Evolutionary conservation across 64 coral and sea anemone genomes (phyloP), one percentile per base, ranked within the genome.

Genomic region (Pocillopora verrucosa): DNA sequence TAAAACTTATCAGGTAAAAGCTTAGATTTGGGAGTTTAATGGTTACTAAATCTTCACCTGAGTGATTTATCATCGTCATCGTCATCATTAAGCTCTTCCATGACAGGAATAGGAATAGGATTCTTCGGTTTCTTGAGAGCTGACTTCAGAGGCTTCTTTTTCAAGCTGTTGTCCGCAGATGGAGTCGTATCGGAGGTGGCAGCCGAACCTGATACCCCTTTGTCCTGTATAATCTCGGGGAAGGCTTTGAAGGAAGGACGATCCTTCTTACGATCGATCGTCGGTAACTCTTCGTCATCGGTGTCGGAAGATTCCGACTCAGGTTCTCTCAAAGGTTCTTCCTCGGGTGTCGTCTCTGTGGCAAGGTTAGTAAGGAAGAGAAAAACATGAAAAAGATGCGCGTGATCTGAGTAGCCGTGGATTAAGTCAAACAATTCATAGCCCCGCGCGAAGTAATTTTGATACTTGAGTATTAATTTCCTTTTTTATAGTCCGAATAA

Each of bases 81-180:
- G n/a, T 59, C 61, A 34, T 78, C 76, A 25, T 58, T 91, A 16
- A 93, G 80, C 58, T 83, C 76, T 3, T 82, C 72, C 15, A 76
- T 62, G 22, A 89, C 65, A 13, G 94, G 91, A 74, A 34, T 89
- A 78, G 87, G 86, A 2, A 91, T 57, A 34, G 79, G 87, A 45
- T 76, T 70, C 60, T 90, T 90, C 1, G 94, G 94, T 65, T 96
- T 96, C 60, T 96, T 96, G 3, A 96, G 61, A 13, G 94, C 94
- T 13, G 94, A 96, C 76, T 96, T 96, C 4, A 96, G 79, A 2
- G 94, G 94, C 77, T 93, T 96, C 85, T 96, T 96, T 61, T 77
- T 78, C 70, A 91, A 62, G 51, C 80, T 76, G 74, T 86, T 92
- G 16, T 88, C 87, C 14, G 75, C 88, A 60, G 82, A 79, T 5